Base-by-base conservation (phyloP, 2,797 vertebrate genomes). In the Pangasius krempfi region DNA sequence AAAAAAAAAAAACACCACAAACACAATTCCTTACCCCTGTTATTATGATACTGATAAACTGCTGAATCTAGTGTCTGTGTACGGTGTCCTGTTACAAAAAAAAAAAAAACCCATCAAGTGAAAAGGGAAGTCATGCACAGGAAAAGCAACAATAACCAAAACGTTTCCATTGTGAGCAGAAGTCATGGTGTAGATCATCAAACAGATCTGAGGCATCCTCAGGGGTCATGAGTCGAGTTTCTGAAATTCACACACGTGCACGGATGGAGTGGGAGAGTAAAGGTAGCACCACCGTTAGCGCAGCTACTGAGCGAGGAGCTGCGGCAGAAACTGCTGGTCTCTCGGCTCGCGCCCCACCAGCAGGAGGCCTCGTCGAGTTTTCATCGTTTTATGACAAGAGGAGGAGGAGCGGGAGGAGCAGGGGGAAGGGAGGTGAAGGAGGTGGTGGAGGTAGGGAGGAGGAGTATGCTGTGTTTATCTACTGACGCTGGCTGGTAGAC, bases 401-500 rank as follows among this genome's bases (percentile, higher is more conserved):
- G 82, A 79, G 86, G 18, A 56, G 80, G 82, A 79, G 84, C 18
- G 54, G 50, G 52, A 47, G 22, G 20, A 47, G 27, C 44, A 33
- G 25, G n/a, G 20, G 76, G 54, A 20, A 8, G 73, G 54, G 68
- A 33, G 20, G 37, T 25, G 22, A 66, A 52, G 85, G 44, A 33
- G 56, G 6, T 33, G 14, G 68, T 10, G 78, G 78, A 52, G 73
- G 44, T 78, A 64, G 62, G 64, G 83, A 54, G 10, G 88, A 62
- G 88, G 87, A n/a, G 79, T 75, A 76, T 86, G 93, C 91, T 78
- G 90, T 84, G 92, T 94, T 95, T 95, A 99, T 98, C 98, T 98
- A 96, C 97, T 99, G 94, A 98, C 97, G 93, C 98, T 98, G 90
- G 98, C 97, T 0, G 98, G 98, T 68, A 98, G 96, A 94, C 95